Evolutionary conservation across 2,113 vertebrate genomes (phyloP).

Genomic region (Brachirus orientalis): DNA sequence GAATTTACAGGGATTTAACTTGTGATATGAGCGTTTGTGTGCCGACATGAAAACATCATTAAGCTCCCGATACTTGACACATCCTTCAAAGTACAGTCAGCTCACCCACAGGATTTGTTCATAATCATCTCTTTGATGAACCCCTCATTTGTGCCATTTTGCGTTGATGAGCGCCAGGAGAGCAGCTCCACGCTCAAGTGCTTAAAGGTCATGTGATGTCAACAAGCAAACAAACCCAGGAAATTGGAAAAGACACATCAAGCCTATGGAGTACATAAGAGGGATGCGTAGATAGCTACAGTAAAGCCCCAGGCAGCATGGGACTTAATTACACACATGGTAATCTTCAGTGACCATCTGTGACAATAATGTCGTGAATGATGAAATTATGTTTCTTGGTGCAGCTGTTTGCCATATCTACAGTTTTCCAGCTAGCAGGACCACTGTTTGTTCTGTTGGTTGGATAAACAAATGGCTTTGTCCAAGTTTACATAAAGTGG

Average conservation of each 20-base stretch:
- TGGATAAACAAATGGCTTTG: not conserved
- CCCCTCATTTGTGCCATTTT: slow-evolving; percentile 10
- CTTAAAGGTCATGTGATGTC: slow-evolving; percentile 21
- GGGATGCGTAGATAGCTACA: not conserved
- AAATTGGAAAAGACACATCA: slow-evolving; percentile 3
- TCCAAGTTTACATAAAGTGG: not conserved
- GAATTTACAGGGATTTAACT: not conserved
- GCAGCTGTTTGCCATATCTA: not conserved
- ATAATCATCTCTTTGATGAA: slow-evolving; percentile 39
- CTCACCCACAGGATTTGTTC: slow-evolving; percentile 20
- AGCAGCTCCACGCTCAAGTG: slow-evolving; percentile 19
- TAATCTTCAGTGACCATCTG: slow-evolving; percentile 54
- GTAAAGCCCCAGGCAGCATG: slow-evolving; percentile 17
- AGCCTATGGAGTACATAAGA: slow-evolving; percentile 9
- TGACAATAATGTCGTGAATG: slow-evolving; percentile 4
- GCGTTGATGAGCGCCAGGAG: slow-evolving; percentile 21
- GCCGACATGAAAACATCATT: not conserved
- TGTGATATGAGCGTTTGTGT: too few relatives aligned
- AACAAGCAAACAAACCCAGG: slow-evolving; percentile 24
- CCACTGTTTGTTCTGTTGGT: not conserved
- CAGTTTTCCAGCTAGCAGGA: not conserved
- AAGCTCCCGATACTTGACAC: slow-evolving; percentile 11
- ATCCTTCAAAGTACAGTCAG: slow-evolving; percentile 12
- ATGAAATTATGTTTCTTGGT: not conserved
- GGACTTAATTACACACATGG: slow-evolving; percentile 27